Conservation (phyloP, 2,797 vertebrate species). For the Cetoscarus ocellatus region DNA sequence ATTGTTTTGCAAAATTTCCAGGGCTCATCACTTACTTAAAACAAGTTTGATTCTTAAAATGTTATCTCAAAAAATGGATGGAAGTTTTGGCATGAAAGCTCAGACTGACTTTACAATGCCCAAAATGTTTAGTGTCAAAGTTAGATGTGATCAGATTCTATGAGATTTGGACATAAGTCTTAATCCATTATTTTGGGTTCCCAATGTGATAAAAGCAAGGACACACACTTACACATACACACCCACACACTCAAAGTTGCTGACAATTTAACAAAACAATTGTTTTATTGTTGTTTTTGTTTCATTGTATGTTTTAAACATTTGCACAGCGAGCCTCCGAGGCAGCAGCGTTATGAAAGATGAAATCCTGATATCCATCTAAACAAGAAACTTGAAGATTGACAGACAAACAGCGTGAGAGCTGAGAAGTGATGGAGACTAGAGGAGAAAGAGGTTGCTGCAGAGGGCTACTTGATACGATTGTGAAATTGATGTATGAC, state of each 20-base stretch:
- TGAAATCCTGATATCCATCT: constrained; percentile 4
- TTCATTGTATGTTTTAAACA: constrained; percentile 7
- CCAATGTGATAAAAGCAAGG: background rate
- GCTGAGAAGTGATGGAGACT: constrained; percentile 20
- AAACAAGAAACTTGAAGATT: constrained; percentile 8
- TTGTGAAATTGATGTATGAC: constrained; percentile 63
- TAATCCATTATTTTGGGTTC: background rate
- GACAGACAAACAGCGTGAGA: constrained; percentile 10
- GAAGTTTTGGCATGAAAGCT: background rate
- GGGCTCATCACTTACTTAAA: too few relatives aligned
- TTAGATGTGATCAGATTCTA: background rate
- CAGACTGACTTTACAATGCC: background rate
- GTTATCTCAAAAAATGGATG: background rate
- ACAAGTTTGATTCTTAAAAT: background rate
- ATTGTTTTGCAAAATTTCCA: background rate
- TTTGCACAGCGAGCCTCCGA: background rate
- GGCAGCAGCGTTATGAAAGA: background rate
- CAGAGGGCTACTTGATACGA: constrained; percentile 34
- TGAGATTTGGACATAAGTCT: too few relatives aligned
- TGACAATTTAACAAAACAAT: background rate
- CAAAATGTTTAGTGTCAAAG: background rate
- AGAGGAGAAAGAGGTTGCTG: constrained; percentile 11
- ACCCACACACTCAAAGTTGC: background rate
- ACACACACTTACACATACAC: background rate
- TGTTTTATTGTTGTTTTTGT: background rate